Evolutionary conservation across 2,797 vertebrate species (phyloP), one percentile per base, ranked within the genome.

Genomic region (Crenuchus spilurus): DNA sequence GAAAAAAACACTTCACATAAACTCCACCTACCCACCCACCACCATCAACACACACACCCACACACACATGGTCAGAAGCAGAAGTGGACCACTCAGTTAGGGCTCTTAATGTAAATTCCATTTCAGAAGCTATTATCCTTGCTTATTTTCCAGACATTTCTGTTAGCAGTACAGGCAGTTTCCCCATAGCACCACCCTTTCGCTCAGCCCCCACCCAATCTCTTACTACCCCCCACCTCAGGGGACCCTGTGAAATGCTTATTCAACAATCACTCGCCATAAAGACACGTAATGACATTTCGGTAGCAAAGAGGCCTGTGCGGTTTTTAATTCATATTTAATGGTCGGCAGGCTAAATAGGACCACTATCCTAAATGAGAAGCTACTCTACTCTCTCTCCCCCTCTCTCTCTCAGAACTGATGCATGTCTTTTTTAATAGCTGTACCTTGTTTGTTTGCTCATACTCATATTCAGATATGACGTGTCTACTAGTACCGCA

Each of bases 241-340:
- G 89, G 91, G 90, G 90, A 86, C 74, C 83, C 88, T 89, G 89
- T 85, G 87, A 93, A 93, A 90, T 94, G 92, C 93, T 93, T 93
- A 94, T 93, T 93, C 93, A 94, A 93, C 92, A 94, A 92, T 88
- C 80, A 82, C 83, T 89, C n/a, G 84, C 91, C 90, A 92, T 93
- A 90, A 92, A 92, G 90, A 93, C 88, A 87, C 92, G 88, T 94
- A 93, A 94, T 92, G 92, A 93, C 92, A 93, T 92, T 93, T 91
- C 84, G 78, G 84, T 91, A 87, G 89, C 90, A 93, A 93, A 94
- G 91, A 93, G 92, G 92, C 91, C 93, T 90, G 88, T 92, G 93
- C 91, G 93, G 92, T 93, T 93, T 94, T 93, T 92, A 93, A 93
- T 93, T 94, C 92, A 92, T 92, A 92, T 92, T 93, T 94, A 93